A percentile compares a stretch with the other conserved stretches of the same genome.
These are phyloP conservation scores for Neoseiulus cucumeris DNA, from an alignment of 1,140 invertebrate genomes.

Conservation along the genomic window DNA sequence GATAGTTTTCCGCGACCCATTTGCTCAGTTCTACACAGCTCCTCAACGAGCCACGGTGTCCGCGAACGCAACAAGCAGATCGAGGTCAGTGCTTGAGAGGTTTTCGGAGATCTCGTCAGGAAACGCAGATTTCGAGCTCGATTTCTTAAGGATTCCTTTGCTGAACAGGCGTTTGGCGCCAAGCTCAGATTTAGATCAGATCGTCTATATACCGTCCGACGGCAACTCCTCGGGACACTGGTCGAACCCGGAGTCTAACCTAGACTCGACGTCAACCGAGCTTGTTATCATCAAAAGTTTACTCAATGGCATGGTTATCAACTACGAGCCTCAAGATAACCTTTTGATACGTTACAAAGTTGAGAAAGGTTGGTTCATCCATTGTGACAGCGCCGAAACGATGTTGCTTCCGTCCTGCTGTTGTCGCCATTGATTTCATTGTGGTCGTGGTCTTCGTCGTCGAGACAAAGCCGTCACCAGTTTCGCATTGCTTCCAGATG, in stretches of 20 bases:
- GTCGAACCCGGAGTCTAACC: slow-evolving; percentile 4
- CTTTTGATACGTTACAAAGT: background rate
- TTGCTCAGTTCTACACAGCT: background rate
- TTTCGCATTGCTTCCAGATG: background rate
- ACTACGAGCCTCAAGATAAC: slow-evolving; percentile 10
- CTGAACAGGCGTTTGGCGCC: too few species aligned
- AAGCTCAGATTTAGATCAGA: background rate
- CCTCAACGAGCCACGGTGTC: background rate
- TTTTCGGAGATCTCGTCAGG: too few species aligned
- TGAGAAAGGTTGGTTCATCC: background rate
- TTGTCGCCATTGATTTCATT: too few species aligned
- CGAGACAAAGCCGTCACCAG: background rate
- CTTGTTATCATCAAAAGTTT: slow-evolving; percentile 3
- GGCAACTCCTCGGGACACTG: background rate
- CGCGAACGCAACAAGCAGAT: too few species aligned
- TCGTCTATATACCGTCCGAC: background rate
- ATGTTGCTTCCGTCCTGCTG: too few species aligned
- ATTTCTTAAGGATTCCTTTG: too few species aligned
- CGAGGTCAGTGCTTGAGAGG: too few species aligned
- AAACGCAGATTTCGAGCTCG: too few species aligned
- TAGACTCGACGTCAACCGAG: background rate
- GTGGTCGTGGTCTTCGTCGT: too few species aligned
- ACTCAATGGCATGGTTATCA: slow-evolving; percentile 8
- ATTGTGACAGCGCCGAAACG: background rate
- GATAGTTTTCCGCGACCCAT: background rate